A percentile compares a stretch with the other conserved stretches of the same genome.
phyloP scores from a whole-genome alignment of 2,113 vertebrate species.

The Cyprinodon tularosa region DNA sequence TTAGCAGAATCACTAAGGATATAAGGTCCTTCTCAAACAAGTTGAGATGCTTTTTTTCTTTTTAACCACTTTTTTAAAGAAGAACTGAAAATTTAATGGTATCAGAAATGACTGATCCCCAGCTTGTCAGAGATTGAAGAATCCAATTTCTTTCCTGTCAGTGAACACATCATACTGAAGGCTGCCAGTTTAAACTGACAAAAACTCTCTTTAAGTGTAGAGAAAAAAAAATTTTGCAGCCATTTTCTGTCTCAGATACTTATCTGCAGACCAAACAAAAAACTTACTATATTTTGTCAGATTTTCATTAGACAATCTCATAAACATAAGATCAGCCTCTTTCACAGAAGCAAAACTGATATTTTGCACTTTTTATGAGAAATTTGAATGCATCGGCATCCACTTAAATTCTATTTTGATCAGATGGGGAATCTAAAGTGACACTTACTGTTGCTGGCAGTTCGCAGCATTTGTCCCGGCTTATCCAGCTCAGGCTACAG shows the following conservation, averaged over 20 bases:
- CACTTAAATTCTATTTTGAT: background rate
- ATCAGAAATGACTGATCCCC: background rate
- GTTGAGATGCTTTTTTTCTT: conserved; percentile 4
- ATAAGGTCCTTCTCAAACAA: conserved; percentile 29
- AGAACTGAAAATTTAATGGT: background rate
- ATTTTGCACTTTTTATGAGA: background rate
- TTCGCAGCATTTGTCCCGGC: conserved; percentile 97
- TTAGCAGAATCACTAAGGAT: conserved; percentile 42
- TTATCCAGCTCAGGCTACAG: conserved; percentile 97
- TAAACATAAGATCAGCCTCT: background rate
- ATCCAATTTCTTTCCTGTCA: too few species aligned
- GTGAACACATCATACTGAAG: too few species aligned
- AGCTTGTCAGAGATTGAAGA: too few species aligned
- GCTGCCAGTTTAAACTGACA: too few species aligned
- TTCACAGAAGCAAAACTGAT: background rate
- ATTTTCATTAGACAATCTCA: conserved; percentile 19
- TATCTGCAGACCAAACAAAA: background rate
- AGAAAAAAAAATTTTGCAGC: too few species aligned
- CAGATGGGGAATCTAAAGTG: background rate
- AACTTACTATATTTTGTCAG: background rate
- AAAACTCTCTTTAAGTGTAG: conserved; percentile 14
- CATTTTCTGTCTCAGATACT: too few species aligned
- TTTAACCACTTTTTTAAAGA: background rate
- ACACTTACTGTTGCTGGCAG: conserved; percentile 90
- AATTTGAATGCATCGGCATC: background rate